These are phyloP conservation scores for Ammospiza maritima DNA, from an alignment of 2,797 vertebrate species.

Conservation along the genomic window DNA sequence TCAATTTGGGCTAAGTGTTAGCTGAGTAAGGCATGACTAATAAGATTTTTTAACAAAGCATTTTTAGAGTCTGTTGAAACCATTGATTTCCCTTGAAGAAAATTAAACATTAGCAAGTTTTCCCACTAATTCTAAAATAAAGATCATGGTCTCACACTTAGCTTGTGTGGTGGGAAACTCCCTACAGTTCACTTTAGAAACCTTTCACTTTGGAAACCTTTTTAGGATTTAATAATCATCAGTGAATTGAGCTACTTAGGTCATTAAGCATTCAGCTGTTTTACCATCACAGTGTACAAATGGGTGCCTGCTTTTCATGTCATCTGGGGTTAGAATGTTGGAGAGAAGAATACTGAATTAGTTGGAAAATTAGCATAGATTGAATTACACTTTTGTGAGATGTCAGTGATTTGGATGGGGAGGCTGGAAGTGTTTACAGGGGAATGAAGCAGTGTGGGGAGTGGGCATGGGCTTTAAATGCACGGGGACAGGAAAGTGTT, in stretches of 20 bases:
- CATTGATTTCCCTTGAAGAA: neutral
- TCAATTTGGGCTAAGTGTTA: neutral
- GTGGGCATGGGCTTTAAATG: neutral
- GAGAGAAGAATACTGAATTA: neutral
- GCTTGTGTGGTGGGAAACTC: neutral
- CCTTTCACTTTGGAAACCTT: neutral
- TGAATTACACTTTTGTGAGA: neutral
- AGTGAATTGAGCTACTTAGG: neutral
- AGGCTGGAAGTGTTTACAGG: neutral
- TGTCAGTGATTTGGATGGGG: neutral
- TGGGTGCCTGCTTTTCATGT: neutral
- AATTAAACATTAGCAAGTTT: neutral
- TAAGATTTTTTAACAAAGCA: neutral
- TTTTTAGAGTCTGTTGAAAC: neutral
- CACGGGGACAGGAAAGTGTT: neutral
- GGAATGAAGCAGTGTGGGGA: neutral
- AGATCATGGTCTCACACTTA: neutral
- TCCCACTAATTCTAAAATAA: neutral
- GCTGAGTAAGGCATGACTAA: neutral
- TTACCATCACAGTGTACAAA: neutral
- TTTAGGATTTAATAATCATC: neutral
- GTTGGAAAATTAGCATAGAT: neutral
- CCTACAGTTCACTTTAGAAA: neutral
- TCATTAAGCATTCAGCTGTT: neutral
- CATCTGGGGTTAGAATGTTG: neutral